phyloP scores from a whole-genome alignment of 1,140 invertebrate genomes.

The Halictus rubicundus region DNA sequence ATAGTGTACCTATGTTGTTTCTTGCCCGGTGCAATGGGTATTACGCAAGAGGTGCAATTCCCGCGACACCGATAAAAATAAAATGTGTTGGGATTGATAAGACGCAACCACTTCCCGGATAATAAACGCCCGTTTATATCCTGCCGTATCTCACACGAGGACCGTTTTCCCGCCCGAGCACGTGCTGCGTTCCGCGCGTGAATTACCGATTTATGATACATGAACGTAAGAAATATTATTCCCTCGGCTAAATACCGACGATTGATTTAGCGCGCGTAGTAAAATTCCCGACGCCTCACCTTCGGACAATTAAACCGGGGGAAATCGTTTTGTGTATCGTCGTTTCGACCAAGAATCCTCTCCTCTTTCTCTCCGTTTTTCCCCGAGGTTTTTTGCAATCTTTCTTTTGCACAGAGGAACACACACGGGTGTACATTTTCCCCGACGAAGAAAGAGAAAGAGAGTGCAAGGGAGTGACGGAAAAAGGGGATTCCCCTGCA shows the following conservation, averaged over 20 bases:
- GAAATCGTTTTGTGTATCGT: neutral
- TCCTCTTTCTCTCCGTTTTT: too few relatives aligned
- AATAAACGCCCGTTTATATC: conserved; percentile 39
- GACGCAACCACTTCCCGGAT: conserved; percentile 38
- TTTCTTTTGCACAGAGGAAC: too few relatives aligned
- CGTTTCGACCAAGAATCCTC: neutral
- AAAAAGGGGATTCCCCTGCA: conserved; percentile 65
- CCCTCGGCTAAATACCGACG: neutral
- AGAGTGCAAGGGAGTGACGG: conserved; percentile 21
- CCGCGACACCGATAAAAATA: conserved; percentile 23
- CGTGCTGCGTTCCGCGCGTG: neutral
- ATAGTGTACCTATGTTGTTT: neutral
- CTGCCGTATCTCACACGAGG: conserved; percentile 30
- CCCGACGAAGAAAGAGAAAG: neutral
- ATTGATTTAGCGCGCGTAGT: conserved; percentile 1
- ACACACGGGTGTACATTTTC: conserved; percentile 34
- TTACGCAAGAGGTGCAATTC: conserved; percentile 20
- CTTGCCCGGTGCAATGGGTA: neutral
- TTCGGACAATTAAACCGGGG: neutral
- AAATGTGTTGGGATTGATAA: conserved; percentile 37
- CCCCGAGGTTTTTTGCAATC: neutral
- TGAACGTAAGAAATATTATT: conserved; percentile 18
- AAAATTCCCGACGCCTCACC: neutral
- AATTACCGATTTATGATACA: conserved; percentile 39
- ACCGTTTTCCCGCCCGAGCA: neutral